Evolutionary conservation across 2,797 vertebrate species (phyloP), one percentile per base, ranked within the genome.

Genomic region (Pitangus sulphuratus): DNA sequence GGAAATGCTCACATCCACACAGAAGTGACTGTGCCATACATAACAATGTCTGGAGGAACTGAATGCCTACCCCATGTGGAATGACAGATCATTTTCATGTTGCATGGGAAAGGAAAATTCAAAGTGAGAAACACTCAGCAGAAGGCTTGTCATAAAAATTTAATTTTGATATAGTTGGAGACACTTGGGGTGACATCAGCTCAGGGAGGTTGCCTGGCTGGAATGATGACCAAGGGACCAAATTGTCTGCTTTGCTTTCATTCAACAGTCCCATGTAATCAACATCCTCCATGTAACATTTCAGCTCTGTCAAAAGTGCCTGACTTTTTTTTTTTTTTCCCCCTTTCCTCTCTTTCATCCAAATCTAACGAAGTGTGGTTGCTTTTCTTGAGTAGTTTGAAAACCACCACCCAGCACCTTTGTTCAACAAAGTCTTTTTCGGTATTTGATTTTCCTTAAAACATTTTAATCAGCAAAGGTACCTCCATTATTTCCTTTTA

Each of bases 241-340:
- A 51, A 31, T 8, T 33, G 11, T 57, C 56, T 80, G 5, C 50
- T 62, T 62, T 66, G 35, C 19, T 72, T 61, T 69, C 45, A 76
- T 68, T 53, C 20, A 82, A 8, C n/a, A 86, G 21, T 15, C 39
- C 39, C 25, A 53, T 2, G 10, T n/a, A 82, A 69, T 20, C 19
- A 60, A 40, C 57, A 40, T 64, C 72, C 21, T 16, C 17, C 26
- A 6, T 9, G 11, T 33, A 78, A 39, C 8, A 24, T 30, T 68
- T 71, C 20, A 68, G 12, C 25, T 48, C 45, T 40, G 7, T 40
- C 61, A 60, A 9, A 51, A 88, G n/a, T 31, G 30, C 16, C 16
- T 28, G 5, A 2, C 2, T 6, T 40, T 9, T 3, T 22, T 9
- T 3, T 22, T 2, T 26, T 13, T 40, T 17, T 8, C 7, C 16